Evolutionary conservation across 2,113 vertebrate species (phyloP), one percentile per base, ranked within the genome.

Genomic region (Cnemophilus loriae): DNA sequence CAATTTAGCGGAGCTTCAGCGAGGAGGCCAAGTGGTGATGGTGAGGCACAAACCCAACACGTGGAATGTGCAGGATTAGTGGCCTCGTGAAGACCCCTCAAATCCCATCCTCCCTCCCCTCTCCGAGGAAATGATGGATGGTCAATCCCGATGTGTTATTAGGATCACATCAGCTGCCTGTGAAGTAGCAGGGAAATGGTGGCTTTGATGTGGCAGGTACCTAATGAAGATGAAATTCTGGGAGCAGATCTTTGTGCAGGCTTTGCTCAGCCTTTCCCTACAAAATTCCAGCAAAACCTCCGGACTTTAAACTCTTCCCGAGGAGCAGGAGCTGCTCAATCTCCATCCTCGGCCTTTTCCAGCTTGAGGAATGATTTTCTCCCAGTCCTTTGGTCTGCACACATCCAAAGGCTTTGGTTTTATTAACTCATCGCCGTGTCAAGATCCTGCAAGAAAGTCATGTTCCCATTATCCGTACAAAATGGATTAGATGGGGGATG

Each of bases 201-300:
- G 60, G 59, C 95, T 95, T 93, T 92, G 90, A 90, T 94, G 93
- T 90, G 79, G 59, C 96, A 92, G 88, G 71, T 71, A 24, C 82
- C 67, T 88, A 64, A 92, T 81, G 93, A 78, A 92, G 93, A 81
- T 11, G 41, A 90, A 93, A 89, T 81, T 81, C 76, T n/a, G 47
- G 56, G 63, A 86, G 50, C 37, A 92, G 85, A 64, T 30, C 65
- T 73, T 87, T 55, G 76, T 83, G 56, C 88, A 69, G 47, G 56
- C 47, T 90, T 91, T 82, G 22, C 53, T 93, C 70, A 65, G 83
- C 37, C 46, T 91, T 80, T 55, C 76, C 76, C 30, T 55, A 13
- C 7, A 22, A 39, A 67, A 55, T 41, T 68, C 71, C 75, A 49
- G 27, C 42, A 20, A 56, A 92, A 77, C 19, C 7, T 60, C 49